Evolutionary conservation across 2,888 invertebrate genomes (phyloP).

Genomic region (Mesochorus sp.): DNA sequence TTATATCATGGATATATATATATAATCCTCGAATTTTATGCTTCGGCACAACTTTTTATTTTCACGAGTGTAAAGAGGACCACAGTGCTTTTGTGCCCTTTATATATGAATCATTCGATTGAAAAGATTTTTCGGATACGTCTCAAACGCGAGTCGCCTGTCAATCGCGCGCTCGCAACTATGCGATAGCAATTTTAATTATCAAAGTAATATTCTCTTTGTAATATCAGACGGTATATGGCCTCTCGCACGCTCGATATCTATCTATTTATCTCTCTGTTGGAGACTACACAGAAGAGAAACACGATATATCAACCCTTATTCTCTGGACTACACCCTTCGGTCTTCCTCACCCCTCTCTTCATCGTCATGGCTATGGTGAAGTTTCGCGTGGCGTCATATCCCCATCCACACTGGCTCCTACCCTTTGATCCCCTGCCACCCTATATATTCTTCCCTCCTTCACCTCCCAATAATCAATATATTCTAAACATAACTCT

Average conservation of each 20-base stretch:
- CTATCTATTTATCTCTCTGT: constrained; percentile 8
- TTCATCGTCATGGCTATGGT: constrained; percentile 2
- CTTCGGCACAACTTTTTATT: background rate
- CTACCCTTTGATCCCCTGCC: constrained; percentile 78
- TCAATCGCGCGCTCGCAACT: background rate
- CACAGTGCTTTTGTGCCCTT: too few relatives aligned
- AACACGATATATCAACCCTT: constrained; percentile 50
- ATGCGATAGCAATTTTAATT: constrained; percentile 30
- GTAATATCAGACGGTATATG: background rate
- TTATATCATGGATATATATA: constrained; percentile 15
- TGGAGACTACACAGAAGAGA: constrained; percentile 19
- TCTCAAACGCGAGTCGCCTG: background rate
- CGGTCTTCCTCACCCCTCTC: constrained; percentile 39
- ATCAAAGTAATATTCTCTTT: constrained; percentile 43
- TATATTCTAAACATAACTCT: constrained; percentile 82
- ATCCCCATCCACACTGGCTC: constrained; percentile 74
- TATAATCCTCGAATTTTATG: constrained; percentile 34
- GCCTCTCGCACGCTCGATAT: background rate
- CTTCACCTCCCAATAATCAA: constrained; percentile 79
- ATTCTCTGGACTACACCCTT: constrained; percentile 49
- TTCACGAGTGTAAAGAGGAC: too few relatives aligned
- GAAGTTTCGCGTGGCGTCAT: constrained; percentile 64
- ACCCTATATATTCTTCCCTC: background rate
- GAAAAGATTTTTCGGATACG: background rate
- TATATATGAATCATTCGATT: constrained; percentile 17